Conservation (phyloP, 30 jellyfish, hydroid and myxozoan genomes). For the Hydractinia symbiolongicarpus region DNA sequence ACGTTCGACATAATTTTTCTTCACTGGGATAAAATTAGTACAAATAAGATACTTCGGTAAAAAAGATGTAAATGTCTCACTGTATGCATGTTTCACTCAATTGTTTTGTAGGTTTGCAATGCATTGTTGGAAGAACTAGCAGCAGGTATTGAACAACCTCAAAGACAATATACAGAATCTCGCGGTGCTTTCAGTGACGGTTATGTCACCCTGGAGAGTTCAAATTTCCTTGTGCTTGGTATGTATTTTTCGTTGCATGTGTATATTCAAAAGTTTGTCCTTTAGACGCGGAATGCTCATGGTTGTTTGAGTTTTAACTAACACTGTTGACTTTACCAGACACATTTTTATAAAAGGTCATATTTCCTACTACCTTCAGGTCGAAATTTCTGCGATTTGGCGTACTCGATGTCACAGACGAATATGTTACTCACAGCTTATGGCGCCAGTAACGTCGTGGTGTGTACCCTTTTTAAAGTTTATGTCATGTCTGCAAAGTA, state of each 20-base stretch:
- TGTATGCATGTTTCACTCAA: background rate
- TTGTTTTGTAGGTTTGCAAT: slow-evolving; percentile 54
- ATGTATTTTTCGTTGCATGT: slow-evolving; percentile 7
- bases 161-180: slow-evolving; percentile 36
- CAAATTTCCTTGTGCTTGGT: slow-evolving; percentile 48
- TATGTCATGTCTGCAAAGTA: background rate
- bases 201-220: slow-evolving; percentile 27
- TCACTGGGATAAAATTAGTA: too few relatives aligned
- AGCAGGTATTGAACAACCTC: slow-evolving; percentile 43
- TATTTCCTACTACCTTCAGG: slow-evolving; percentile 9
- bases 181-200: slow-evolving; percentile 64
- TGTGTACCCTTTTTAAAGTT: background rate
- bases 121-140: slow-evolving; percentile 65
- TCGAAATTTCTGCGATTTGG: slow-evolving; percentile 42
- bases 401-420: slow-evolving; percentile 47
- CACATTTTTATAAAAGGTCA: too few relatives aligned
- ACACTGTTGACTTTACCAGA: too few relatives aligned
- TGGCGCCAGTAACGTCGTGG: slow-evolving; percentile 54
- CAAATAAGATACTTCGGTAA: too few relatives aligned
- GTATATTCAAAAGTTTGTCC: background rate
- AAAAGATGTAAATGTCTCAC: background rate
- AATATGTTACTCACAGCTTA: slow-evolving; percentile 57
- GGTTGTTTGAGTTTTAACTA: too few relatives aligned
- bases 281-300: too few relatives aligned
- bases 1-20: too few relatives aligned